Conservation (phyloP, 2,113 vertebrate genomes). For the Opisthocomus hoazin region DNA sequence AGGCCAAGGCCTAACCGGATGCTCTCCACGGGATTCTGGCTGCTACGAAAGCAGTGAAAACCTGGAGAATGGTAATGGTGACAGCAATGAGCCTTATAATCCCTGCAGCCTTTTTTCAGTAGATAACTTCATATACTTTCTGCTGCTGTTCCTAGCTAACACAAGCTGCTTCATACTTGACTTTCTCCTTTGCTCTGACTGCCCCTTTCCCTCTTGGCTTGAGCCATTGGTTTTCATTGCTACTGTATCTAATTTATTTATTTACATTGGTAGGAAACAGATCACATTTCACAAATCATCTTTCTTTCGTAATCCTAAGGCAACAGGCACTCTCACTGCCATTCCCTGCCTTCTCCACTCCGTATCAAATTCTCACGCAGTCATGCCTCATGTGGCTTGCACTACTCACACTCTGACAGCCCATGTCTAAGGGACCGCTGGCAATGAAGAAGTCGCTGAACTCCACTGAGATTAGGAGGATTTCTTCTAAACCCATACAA, state of each 20-base stretch:
- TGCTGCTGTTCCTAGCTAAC: slow-evolving; percentile 49
- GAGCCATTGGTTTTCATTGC: neutral
- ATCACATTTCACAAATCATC: neutral
- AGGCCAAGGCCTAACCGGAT: slow-evolving; percentile 78
- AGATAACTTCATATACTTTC: neutral
- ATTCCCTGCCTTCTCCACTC: neutral
- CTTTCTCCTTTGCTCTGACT: neutral
- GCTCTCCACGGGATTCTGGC: slow-evolving; percentile 94
- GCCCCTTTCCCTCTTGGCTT: neutral
- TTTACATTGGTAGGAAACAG: neutral
- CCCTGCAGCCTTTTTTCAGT: neutral
- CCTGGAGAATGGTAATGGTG: slow-evolving; percentile 91
- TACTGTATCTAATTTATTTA: neutral
- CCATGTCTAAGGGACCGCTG: neutral
- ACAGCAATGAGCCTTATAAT: neutral
- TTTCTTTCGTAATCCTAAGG: neutral
- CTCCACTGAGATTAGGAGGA: neutral
- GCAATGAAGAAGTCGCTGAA: neutral
- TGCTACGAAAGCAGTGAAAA: slow-evolving; percentile 98
- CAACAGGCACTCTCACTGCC: neutral
- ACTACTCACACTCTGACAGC: neutral
- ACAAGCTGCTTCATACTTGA: neutral
- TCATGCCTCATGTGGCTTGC: neutral
- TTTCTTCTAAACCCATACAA: neutral
- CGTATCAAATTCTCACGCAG: neutral